A percentile compares a stretch with the other conserved stretches of the same genome.
These are phyloP conservation scores for Eonycteris spelaea DNA, from an alignment of 2,113 vertebrate genomes.

Conservation along the genomic window DNA sequence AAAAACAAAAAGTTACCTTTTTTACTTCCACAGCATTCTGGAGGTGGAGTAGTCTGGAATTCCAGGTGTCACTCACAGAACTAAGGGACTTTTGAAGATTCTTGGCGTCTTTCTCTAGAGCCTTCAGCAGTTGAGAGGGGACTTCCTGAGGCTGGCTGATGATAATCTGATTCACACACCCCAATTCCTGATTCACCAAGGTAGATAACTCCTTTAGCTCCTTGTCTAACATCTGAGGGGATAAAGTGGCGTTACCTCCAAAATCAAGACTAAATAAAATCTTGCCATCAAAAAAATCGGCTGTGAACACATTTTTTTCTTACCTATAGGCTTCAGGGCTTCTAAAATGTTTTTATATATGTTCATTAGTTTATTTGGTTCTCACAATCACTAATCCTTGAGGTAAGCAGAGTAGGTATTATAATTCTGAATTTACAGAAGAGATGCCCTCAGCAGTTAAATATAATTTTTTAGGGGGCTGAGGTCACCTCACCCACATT, in stretches of 20 bases:
- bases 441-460: background rate
- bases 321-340: background rate
- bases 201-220: constrained; percentile 90
- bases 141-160: constrained; percentile 85
- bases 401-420: background rate
- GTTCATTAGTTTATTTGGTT: background rate
- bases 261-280: background rate
- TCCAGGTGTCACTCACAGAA: constrained; percentile 83
- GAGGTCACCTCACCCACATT: background rate
- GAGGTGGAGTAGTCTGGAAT: constrained; percentile 84
- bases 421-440: constrained; percentile 19
- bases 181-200: constrained; percentile 85
- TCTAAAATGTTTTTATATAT: background rate
- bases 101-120: constrained; percentile 93
- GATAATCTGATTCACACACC: constrained; percentile 83
- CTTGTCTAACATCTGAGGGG: constrained; percentile 86
- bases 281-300: background rate
- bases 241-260: constrained; percentile 35
- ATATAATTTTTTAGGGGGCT: background rate
- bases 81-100: constrained; percentile 90
- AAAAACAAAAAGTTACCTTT: constrained; percentile 82
- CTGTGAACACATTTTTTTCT: background rate
- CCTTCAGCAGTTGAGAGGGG: constrained; percentile 91
- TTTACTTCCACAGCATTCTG: constrained; percentile 78
- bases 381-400: background rate